Evolutionary conservation across 2,797 vertebrate genomes (phyloP).

Genomic region (Chrysocyon brachyurus): DNA sequence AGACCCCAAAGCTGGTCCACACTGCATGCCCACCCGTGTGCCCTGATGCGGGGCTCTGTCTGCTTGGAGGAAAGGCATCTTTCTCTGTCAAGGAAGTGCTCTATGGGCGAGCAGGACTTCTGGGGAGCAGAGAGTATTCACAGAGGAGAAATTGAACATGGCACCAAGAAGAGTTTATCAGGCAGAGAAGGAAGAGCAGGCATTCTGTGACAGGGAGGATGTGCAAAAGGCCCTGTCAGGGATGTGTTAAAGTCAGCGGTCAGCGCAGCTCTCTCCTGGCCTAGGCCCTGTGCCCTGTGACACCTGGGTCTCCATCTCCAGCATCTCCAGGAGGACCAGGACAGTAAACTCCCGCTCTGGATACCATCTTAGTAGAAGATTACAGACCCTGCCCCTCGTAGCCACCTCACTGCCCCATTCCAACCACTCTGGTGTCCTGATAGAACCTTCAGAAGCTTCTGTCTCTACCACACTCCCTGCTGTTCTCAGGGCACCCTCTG

Average conservation of each 20-base stretch:
- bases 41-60: background rate
- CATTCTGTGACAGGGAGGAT: too few relatives aligned
- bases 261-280: background rate
- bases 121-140: background rate
- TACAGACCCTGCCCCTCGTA: background rate
- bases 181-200: background rate
- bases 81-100: background rate
- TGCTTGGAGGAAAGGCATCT: background rate
- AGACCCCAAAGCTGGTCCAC: background rate
- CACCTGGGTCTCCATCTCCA: background rate
- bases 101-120: background rate
- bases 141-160: background rate
- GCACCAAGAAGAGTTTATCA: background rate
- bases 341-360: background rate
- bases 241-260: background rate
- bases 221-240: background rate
- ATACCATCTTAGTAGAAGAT: background rate
- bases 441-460: background rate
- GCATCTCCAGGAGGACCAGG: background rate
- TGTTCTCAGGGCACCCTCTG: background rate
- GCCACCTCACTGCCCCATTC: background rate
- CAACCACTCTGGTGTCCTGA: background rate
- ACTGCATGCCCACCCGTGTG: background rate
- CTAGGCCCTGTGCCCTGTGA: too few relatives aligned
- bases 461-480: too few relatives aligned